These are phyloP conservation scores for Eunapius fragilis DNA, from an alignment of 37 sponge, comb jelly and placozoan genomes.

Conservation along the genomic window DNA sequence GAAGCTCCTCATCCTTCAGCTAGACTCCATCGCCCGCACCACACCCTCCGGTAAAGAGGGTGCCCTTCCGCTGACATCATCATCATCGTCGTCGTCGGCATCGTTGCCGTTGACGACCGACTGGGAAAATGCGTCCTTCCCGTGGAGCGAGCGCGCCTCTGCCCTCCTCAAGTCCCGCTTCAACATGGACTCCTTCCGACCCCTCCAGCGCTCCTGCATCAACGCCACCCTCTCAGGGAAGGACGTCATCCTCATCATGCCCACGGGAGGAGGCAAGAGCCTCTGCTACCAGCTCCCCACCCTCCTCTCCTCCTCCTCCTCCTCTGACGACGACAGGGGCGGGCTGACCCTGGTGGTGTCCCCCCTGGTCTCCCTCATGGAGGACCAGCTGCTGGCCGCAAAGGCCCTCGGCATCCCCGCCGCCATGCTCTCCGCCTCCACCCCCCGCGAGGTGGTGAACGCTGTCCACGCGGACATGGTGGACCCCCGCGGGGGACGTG, in stretches of 20 bases:
- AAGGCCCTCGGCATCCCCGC: slow-evolving; percentile 66
- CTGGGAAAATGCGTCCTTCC: slow-evolving; percentile 62
- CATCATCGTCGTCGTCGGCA: too few relatives aligned
- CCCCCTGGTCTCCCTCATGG: slow-evolving; percentile 94
- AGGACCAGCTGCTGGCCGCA: slow-evolving; percentile 87
- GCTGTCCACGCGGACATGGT: slow-evolving; percentile 56
- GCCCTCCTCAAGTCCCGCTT: slow-evolving; percentile 52
- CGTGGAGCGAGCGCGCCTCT: slow-evolving; percentile 43
- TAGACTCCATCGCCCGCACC: slow-evolving; percentile 10
- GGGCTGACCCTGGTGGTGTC: slow-evolving; percentile 94
- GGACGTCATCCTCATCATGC: slow-evolving; percentile 95
- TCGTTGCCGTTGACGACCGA: background rate
- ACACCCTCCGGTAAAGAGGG: too few relatives aligned
- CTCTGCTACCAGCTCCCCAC: slow-evolving; percentile 97
- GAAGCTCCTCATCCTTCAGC: slow-evolving; percentile 8
- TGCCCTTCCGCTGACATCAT: background rate
- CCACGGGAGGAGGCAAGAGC: slow-evolving; percentile 98
- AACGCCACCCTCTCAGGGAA: slow-evolving; percentile 74
- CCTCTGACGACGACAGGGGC: too few relatives aligned
- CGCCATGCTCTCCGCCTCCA: slow-evolving; percentile 63
- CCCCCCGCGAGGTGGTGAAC: slow-evolving; percentile 53
- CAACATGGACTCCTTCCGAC: slow-evolving; percentile 68
- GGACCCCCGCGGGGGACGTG: slow-evolving; percentile 10
- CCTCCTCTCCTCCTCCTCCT: too few relatives aligned
- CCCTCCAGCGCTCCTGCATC: slow-evolving; percentile 75